Evolutionary conservation across 92 coral and sea anemone genomes (phyloP), one percentile per base, ranked within the genome.

Genomic region (Desmophyllum pertusum): DNA sequence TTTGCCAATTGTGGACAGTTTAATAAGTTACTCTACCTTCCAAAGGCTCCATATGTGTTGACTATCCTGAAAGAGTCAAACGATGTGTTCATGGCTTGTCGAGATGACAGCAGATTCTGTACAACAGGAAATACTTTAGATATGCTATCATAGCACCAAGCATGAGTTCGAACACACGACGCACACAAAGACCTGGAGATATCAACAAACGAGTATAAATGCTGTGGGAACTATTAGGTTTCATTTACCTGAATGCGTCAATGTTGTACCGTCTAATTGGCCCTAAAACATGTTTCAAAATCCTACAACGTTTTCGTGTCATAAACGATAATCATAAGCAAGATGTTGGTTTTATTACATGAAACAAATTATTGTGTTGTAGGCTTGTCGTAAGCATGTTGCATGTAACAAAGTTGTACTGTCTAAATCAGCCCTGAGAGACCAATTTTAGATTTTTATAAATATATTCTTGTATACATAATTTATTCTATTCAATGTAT

Each of bases 41-140:
- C 99, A 92, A 97, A 97, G 51, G 99, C 99, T 39, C 98, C 99
- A 73, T 97, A 97, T 4, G 99, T 97, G 66, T 97, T 97, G n/a
- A 97, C 98, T 57, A 97, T 92, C 81, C 99, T 91, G 69, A 97
- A 92, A 19, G 99, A 97, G 76, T 97, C 99, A 83, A 97, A 97
- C 0, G 99, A 97, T 18, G 99, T 97, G 81, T 97, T 97, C 99
- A 97, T 97, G 51, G 98, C 95, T 87, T 97, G 99, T 2, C 87
- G 92, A 51, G 99, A 83, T 23, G 99, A 94, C 13, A 97, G 89
- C 41, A 97, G 95, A 65, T 97, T 97, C 89, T 97, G 99, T 35
- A 94, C 90, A 15, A 97, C 99, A 68, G 99, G 98, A n/a, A 30
- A 92, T 78, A 66, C 99, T n/a, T 97, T 23, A 97, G 95, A 73